A percentile compares a stretch with the other conserved stretches of the same genome.
phyloP scores from a whole-genome alignment of 2,113 vertebrate genomes.

The Cebus imitator region DNA sequence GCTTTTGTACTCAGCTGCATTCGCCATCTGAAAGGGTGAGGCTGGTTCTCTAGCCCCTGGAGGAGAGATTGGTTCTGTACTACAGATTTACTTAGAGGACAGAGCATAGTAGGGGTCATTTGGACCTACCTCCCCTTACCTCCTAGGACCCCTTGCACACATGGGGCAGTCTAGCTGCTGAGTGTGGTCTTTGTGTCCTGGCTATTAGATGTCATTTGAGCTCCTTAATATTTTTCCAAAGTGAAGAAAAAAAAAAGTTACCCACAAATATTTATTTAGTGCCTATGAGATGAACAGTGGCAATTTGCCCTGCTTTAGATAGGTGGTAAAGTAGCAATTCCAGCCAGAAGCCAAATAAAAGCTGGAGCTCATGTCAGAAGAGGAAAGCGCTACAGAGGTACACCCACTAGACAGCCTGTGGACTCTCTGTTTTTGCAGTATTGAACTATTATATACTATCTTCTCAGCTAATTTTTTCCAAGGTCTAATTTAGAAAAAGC shows the following conservation, averaged over 20 bases:
- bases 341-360: constrained; percentile 17
- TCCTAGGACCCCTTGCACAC: not conserved
- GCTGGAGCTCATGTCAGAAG: not conserved
- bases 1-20: not conserved
- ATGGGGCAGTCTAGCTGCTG: not conserved
- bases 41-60: not conserved
- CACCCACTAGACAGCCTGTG: too few species aligned
- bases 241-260: not conserved
- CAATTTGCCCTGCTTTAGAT: not conserved
- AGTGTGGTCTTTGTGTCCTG: not conserved
- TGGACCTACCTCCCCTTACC: not conserved
- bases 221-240: constrained; percentile 16
- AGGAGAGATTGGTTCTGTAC: not conserved
- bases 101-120: not conserved
- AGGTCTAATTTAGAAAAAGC: constrained; percentile 13
- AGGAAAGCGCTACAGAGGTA: not conserved
- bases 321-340: not conserved
- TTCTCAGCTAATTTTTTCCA: not conserved
- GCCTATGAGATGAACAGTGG: not conserved
- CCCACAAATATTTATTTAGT: not conserved
- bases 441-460: not conserved
- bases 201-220: not conserved
- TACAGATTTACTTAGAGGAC: not conserved
- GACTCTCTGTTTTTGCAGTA: not conserved
- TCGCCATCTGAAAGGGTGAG: not conserved